Base-by-base conservation (phyloP, 1,140 invertebrate genomes). In the Rhagoletis zephyria region DNA sequence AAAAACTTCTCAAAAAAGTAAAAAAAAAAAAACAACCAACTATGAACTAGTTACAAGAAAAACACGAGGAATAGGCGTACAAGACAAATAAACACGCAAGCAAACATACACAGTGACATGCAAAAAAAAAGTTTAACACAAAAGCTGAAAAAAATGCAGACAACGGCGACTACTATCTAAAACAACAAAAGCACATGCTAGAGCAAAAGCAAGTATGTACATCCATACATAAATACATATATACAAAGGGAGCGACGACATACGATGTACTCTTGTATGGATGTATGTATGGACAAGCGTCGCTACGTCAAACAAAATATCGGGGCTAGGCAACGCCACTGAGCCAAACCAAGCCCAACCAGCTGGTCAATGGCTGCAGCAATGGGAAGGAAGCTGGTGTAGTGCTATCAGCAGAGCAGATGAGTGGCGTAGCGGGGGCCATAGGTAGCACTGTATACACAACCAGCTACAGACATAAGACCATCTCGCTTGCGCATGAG, bases 401-500 rank as follows among this genome's bases (percentile, higher is more conserved):
- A 30, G 30, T 30, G 30, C 30, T 30, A 30, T 30, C 30, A 30
- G 5, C 48, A 56, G 42, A 56, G 16, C 19, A 56, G 1, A 19
- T 81, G n/a, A 56, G n/a, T 30, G 12, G 74, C n/a, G 48, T n/a
- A 59, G 14, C n/a, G 45, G 74, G 16, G 48, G 48, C 7, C 74
- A 81, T 16, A 59, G 74, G 2, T n/a, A 56, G 48, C 30, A 30
- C 74, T 51, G 10, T n/a, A 51, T 56, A 14, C 42, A 74, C 3
- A n/a, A 2, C 1, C 42, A 3, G 4, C 42, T 30, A 74, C 42
- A 59, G 1, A 48, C 67, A 64, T 87, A 65, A 64, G 40, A 30
- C 87, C 70, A 87, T 77, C 70, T 87, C 70, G 40, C 74, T 87
- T 63, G 60, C 77, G 60, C 51, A 51, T 67, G 56, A 30, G 60